These are phyloP conservation scores for Saturnia pavonia DNA, from an alignment of 2,888 invertebrate genomes.

Conservation along the genomic window DNA sequence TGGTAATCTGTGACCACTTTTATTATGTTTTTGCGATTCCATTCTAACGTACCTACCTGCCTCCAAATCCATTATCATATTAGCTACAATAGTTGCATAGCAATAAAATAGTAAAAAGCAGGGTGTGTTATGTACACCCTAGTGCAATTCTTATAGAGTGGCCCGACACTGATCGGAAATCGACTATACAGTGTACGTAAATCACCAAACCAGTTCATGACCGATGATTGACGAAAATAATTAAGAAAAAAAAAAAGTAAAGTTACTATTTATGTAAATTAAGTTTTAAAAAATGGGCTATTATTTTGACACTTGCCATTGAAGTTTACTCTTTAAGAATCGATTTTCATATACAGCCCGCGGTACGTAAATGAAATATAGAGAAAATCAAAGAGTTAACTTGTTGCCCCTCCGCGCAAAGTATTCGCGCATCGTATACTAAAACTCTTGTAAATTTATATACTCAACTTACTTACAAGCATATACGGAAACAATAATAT, in stretches of 20 bases:
- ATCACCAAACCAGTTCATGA: background rate
- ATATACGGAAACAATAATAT: no score
- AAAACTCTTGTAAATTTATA: no score
- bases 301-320: background rate
- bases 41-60: background rate
- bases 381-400: no score
- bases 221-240: background rate
- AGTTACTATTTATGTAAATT: background rate
- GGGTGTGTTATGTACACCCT: background rate
- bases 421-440: no score
- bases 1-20: background rate
- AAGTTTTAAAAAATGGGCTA: background rate
- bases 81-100: slow-evolving; percentile 13
- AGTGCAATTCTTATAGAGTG: background rate
- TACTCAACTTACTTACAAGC: no score
- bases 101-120: slow-evolving; percentile 8
- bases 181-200: no score
- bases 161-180: background rate
- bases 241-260: background rate
- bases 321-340: no score
- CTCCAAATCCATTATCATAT: slow-evolving; percentile 11
- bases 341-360: no score
- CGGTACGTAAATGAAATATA: no score
- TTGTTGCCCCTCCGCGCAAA: no score
- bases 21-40: background rate